Evolutionary conservation across 2,888 invertebrate genomes (phyloP), one percentile per base, ranked within the genome.

Genomic region (Netelia fuscicornis): DNA sequence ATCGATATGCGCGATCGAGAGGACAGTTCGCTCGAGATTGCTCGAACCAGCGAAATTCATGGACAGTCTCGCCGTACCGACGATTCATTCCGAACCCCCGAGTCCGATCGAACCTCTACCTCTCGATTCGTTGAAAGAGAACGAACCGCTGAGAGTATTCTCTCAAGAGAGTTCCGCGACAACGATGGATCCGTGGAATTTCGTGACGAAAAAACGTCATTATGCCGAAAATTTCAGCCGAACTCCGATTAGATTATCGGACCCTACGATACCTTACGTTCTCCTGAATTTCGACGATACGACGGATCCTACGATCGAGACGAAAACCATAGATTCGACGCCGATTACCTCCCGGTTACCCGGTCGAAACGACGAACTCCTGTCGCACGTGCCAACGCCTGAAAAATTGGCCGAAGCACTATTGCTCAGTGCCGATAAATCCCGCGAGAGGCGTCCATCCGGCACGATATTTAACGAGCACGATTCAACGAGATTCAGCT

Each of bases 71-170:
- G 80, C 81, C 1, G 90, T 92, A 1, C 93, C 93, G 1, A 89
- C 87, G 2, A 90, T 92, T 83, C 92, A 92, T 65, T 93, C 93
- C 13, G 93, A 93, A 70, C 93, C 93, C 0, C 91, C 92, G 2
- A 93, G 92, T 85, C 93, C 93, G 0, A 89, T 93, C 64, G 92
- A 92, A 30, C 90, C 91, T 0, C 87, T 91, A 13, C 89, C 91
- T 0, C 81, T 92, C 13, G 89, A 87, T 2, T 88, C 91, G 0
- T 85, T 91, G 0, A 79, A 88, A 1, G 88, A 90, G 56, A 90
- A 91, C 58, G 86, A 82, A 56, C 54, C 83, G 20, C 25, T 68
- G 67, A 56, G 20, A 9, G 64, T 64, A 20, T 64, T 52, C 58
- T 58, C 81, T 17, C 68, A 48, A 30, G 54, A 78, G 78, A 25